These are phyloP conservation scores for Actinernus sp. DNA, from an alignment of 92 coral and sea anemone genomes.

Conservation along the genomic window DNA sequence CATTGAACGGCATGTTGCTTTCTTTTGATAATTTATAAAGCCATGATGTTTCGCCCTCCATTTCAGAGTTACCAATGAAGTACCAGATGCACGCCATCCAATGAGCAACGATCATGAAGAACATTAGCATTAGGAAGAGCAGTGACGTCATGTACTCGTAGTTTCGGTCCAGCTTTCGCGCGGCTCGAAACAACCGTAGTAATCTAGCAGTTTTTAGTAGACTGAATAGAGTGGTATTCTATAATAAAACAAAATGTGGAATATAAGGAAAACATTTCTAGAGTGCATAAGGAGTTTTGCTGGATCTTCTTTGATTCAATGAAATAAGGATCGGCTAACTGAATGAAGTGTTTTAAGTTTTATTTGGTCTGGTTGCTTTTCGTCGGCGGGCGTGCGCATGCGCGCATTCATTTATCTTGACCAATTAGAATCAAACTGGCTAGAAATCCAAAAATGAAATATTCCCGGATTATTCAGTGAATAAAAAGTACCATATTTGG, in stretches of 20 bases:
- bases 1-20: constrained; percentile 19
- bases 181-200: constrained; percentile 88
- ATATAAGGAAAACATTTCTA: neutral
- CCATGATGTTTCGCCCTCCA: constrained; percentile 65
- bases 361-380: no score
- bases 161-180: constrained; percentile 97
- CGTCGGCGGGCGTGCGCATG: no score
- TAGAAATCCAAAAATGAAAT: no score
- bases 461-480: no score
- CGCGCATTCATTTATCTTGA: no score
- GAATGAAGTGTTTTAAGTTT: no score
- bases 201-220: constrained; percentile 68
- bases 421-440: no score
- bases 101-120: constrained; percentile 97
- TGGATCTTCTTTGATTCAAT: no score
- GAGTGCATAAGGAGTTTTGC: no score
- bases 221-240: constrained; percentile 86
- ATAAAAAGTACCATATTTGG: no score
- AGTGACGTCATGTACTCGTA: constrained; percentile 98
- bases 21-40: constrained; percentile 61
- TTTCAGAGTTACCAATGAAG: constrained; percentile 77
- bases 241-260: neutral
- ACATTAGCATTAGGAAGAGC: constrained; percentile 91
- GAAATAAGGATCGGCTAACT: no score
- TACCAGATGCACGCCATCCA: constrained; percentile 99